Percentiles rank a stretch among this genome's conserved stretches.
phyloP scores from a whole-genome alignment of 2,113 vertebrate species.

The Megaptera novaeangliae region DNA sequence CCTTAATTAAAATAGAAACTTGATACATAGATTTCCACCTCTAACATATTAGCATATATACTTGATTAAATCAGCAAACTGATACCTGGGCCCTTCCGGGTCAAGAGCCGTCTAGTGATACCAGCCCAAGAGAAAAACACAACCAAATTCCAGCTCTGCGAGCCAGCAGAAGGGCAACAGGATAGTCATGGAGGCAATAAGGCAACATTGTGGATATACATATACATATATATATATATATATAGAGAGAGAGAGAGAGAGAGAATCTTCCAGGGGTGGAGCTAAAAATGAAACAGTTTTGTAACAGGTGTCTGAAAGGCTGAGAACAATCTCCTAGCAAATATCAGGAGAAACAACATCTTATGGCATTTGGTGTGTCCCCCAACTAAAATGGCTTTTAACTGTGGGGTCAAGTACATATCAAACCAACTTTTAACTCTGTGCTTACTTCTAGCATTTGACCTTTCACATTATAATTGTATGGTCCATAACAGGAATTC shows the following conservation, averaged over 20 bases:
- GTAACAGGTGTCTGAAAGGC: not conserved
- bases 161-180: not conserved
- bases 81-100: not conserved
- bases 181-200: not conserved
- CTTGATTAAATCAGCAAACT: conserved; percentile 30
- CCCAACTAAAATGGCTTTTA: not conserved
- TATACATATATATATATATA: not conserved
- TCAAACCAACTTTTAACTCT: not conserved
- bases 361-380: not conserved
- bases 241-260: not conserved
- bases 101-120: not conserved
- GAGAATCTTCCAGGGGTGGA: not conserved
- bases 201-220: too few relatives aligned
- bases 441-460: not conserved
- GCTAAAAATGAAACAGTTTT: not conserved
- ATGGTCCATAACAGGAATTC: not conserved
- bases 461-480: not conserved
- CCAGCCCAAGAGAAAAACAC: not conserved
- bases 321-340: not conserved
- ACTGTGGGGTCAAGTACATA: not conserved
- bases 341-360: not conserved
- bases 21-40: not conserved
- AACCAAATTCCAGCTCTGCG: not conserved
- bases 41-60: not conserved
- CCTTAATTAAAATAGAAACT: conserved; percentile 35